Percentiles rank a stretch among this genome's conserved stretches.
phyloP scores from a whole-genome alignment of 2,888 invertebrate species.

The Belgica antarctica region DNA sequence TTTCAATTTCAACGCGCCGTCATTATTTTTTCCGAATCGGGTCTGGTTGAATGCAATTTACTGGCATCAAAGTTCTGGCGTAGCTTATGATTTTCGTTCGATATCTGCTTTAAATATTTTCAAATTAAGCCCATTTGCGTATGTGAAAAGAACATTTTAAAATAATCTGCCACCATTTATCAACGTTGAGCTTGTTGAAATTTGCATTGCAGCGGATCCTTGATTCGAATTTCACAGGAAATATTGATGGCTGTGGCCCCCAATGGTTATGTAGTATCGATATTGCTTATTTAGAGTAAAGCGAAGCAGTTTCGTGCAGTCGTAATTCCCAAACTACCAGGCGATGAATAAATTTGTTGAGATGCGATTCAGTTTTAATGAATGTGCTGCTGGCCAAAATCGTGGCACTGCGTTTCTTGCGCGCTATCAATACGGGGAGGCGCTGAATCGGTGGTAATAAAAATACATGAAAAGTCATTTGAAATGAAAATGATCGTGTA shows the following conservation, averaged over 20 bases:
- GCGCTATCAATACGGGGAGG: constrained; percentile 22
- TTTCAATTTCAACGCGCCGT: too few species aligned
- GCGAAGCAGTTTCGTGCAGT: not conserved
- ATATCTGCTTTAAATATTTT: constrained; percentile 16
- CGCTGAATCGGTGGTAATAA: not conserved
- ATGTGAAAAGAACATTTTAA: constrained; percentile 23
- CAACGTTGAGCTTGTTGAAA: constrained; percentile 35
- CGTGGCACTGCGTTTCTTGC: constrained; percentile 32
- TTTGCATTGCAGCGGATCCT: constrained; percentile 42
- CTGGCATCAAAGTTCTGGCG: not conserved
- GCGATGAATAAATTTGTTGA: constrained; percentile 30
- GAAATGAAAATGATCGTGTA: constrained; percentile 3
- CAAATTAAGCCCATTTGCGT: constrained; percentile 42
- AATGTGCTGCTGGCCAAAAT: constrained; percentile 37
- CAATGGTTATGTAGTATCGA: constrained; percentile 1
- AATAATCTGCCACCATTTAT: constrained; percentile 44
- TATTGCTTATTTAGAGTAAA: not conserved
- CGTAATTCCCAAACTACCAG: not conserved
- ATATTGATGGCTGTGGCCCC: not conserved
- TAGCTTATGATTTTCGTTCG: not conserved
- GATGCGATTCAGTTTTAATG: constrained; percentile 42
- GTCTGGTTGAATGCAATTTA: not conserved
- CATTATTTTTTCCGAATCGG: too few species aligned
- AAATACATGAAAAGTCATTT: constrained; percentile 25
- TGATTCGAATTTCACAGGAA: constrained; percentile 1